Conservation (phyloP, 2,113 vertebrate species). For the Onychostruthus taczanowskii region DNA sequence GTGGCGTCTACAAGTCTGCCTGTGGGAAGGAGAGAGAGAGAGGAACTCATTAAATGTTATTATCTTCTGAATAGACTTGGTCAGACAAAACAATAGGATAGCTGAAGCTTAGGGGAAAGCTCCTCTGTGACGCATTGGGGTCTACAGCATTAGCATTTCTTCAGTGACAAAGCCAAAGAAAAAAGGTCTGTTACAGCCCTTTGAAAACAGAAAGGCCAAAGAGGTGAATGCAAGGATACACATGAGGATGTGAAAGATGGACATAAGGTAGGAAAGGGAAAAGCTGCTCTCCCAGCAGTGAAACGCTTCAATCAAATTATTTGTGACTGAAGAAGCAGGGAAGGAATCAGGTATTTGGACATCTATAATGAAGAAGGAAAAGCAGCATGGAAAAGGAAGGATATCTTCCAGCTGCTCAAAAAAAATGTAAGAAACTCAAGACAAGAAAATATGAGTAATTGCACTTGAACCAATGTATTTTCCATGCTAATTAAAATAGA, state of each 20-base stretch:
- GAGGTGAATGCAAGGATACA: neutral
- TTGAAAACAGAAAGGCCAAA: neutral
- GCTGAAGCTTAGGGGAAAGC: conserved; percentile 27
- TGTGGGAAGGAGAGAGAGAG: conserved; percentile 33
- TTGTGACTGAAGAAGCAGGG: neutral
- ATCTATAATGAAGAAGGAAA: neutral
- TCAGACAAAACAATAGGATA: conserved; percentile 53
- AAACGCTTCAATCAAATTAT: neutral
- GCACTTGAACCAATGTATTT: accelerated
- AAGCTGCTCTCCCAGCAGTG: neutral
- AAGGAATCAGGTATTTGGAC: neutral
- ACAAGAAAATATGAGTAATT: neutral
- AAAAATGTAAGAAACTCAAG: neutral
- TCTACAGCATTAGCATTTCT: neutral
- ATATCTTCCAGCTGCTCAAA: neutral
- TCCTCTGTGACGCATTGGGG: neutral
- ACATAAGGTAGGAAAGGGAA: neutral
- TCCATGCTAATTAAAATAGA: neutral
- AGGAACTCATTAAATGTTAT: conserved; percentile 54
- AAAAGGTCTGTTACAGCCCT: neutral
- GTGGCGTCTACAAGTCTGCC: conserved; percentile 57
- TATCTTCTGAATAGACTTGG: conserved; percentile 57
- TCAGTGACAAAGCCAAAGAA: neutral
- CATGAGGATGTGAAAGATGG: neutral
- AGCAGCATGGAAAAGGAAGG: neutral